Percentiles rank a stretch among this genome's conserved stretches.
These are phyloP conservation scores for Acomys russatus DNA, from an alignment of 2,797 vertebrate genomes.

Conservation along the genomic window DNA sequence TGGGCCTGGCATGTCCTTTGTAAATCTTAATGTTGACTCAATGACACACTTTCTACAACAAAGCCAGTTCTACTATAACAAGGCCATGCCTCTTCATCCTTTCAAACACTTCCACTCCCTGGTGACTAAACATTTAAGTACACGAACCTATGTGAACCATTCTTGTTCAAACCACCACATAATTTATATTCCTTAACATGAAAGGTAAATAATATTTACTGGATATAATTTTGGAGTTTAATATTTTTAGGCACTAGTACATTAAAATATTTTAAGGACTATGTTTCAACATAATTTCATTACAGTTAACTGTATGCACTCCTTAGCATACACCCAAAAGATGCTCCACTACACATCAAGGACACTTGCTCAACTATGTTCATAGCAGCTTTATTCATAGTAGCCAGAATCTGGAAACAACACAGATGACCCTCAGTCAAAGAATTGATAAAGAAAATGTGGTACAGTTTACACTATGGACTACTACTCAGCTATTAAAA, in stretches of 20 bases:
- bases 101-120: not conserved
- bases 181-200: not conserved
- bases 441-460: too few relatives aligned
- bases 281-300: not conserved
- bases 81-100: not conserved
- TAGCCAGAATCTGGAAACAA: too few relatives aligned
- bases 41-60: not conserved
- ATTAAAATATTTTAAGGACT: slow-evolving; percentile 20
- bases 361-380: too few relatives aligned
- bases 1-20: not conserved
- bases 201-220: not conserved
- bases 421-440: too few relatives aligned
- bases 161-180: not conserved
- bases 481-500: too few relatives aligned
- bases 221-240: not conserved
- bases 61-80: not conserved
- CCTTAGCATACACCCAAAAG: not conserved
- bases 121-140: not conserved
- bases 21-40: not conserved
- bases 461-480: too few relatives aligned
- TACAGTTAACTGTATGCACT: not conserved
- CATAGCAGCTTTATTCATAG: too few relatives aligned
- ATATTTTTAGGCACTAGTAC: slow-evolving; percentile 5
- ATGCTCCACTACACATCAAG: too few relatives aligned
- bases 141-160: not conserved